These are phyloP conservation scores for Sebastes oblongus DNA, from an alignment of 2,797 vertebrate genomes.

Conservation along the genomic window DNA sequence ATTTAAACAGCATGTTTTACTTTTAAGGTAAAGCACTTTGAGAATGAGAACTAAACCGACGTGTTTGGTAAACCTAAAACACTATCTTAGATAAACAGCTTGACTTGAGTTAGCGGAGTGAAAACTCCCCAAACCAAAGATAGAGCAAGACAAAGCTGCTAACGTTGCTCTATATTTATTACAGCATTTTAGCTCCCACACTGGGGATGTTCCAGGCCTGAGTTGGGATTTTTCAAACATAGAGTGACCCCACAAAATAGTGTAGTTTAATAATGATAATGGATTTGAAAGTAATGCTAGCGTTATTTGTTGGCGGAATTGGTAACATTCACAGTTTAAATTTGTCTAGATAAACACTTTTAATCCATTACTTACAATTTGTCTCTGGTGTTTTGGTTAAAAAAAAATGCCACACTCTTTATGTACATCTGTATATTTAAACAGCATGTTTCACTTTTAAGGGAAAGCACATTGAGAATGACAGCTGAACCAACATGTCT, in stretches of 20 bases:
- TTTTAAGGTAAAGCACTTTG: not conserved
- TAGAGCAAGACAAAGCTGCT: not conserved
- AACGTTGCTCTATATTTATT: not conserved
- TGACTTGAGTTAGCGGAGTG: not conserved
- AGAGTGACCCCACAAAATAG: not conserved
- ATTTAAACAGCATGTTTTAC: not conserved
- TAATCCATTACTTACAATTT: too few species aligned
- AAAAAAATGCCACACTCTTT: too few species aligned
- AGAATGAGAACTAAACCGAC: not conserved
- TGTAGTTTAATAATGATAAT: not conserved
- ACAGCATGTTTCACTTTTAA: not conserved
- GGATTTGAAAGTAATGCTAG: not conserved
- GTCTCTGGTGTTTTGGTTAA: too few species aligned
- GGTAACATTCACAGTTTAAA: too few species aligned
- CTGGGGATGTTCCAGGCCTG: not conserved
- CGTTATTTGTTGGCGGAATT: too few species aligned
- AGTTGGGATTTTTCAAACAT: not conserved
- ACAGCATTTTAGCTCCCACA: not conserved
- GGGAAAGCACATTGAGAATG: not conserved
- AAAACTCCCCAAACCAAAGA: not conserved
- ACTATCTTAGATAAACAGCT: not conserved
- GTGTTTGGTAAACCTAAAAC: not conserved
- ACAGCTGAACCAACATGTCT: too few species aligned
- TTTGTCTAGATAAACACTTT: too few species aligned
- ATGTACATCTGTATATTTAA: not conserved